These are phyloP conservation scores for Panopea generosa DNA, from an alignment of 2,888 invertebrate genomes.

Conservation along the genomic window DNA sequence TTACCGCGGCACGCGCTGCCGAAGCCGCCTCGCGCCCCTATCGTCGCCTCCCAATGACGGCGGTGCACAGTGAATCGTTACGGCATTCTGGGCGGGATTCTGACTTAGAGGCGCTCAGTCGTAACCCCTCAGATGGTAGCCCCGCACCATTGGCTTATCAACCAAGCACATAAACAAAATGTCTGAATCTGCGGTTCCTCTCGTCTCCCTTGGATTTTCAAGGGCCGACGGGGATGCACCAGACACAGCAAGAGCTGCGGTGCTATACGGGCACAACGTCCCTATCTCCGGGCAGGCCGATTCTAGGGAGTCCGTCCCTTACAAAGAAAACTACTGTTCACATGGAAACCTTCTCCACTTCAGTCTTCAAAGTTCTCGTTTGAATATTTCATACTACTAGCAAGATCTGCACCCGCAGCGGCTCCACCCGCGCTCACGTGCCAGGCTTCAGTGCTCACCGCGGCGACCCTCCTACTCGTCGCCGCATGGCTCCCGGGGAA, in stretches of 20 bases:
- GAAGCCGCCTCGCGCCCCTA: no score
- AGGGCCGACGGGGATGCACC: constrained; percentile 82
- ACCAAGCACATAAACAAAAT: constrained; percentile 88
- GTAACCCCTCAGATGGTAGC: constrained; percentile 90
- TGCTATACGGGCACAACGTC: constrained; percentile 84
- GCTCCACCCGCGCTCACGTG: constrained; percentile 87
- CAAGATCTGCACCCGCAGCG: constrained; percentile 88
- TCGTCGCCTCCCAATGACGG: no score
- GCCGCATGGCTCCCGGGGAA: constrained; percentile 84
- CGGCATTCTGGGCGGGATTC: constrained; percentile 88
- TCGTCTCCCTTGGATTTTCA: constrained; percentile 85
- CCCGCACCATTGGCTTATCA: constrained; percentile 89
- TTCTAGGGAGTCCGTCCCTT: constrained; percentile 85
- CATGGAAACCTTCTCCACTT: constrained; percentile 87
- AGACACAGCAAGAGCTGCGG: constrained; percentile 83
- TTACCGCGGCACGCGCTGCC: no score
- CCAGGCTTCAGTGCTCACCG: constrained; percentile 88
- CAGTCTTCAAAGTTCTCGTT: constrained; percentile 87
- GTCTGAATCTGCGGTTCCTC: constrained; percentile 88
- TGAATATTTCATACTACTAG: constrained; percentile 91
- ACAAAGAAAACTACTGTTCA: constrained; percentile 87
- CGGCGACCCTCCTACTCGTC: constrained; percentile 88
- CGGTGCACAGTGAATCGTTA: constrained; percentile 71
- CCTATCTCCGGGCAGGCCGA: constrained; percentile 85
- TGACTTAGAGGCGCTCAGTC: constrained; percentile 87